Evolutionary conservation across 2,888 invertebrate species (phyloP), one percentile per base, ranked within the genome.

Genomic region (Scrobipalpa atriplicella): DNA sequence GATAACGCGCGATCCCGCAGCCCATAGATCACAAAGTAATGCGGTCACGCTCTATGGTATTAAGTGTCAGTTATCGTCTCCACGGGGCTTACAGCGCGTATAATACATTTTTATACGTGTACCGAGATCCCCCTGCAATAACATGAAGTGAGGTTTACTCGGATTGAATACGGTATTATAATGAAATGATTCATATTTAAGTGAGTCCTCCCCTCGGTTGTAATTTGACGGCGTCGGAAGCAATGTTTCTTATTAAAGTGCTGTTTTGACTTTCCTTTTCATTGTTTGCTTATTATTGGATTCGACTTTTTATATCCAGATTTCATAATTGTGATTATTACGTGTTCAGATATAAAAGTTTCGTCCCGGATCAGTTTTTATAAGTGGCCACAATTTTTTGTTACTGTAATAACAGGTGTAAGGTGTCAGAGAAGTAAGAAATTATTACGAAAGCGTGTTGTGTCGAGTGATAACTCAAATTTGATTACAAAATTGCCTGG

Each of bases 151-250:
- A 90, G 90, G 87, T 90, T 90, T 90, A 88, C 88, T 86, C 83
- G 91, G 90, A 92, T 92, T 92, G 90, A 92, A 92, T 91, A 90
- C 86, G 89, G 91, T 78, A 92, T 92, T 92, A 92, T 92, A 92
- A 92, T 92, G 92, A 92, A 92, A 92, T 92, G 92, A 92, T 92
- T 92, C 92, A 92, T 92, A 92, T 92, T 92, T 92, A 92, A 92
- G 91, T 92, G 90, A 92, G 91, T 92, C 81, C 85, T 88, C 90
- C 92, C 90, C 82, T 81, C 81, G 79, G 76, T 79, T 78, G 83
- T 87, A 87, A 88, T 89, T 89, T 87, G 89, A 87, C 87, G 85
- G 89, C 86, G 89, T 87, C 83, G 85, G 84, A 89, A 89, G 89
- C 86, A 84, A 92, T 91, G 89, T 91, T 90, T 92, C 92, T 92